Conservation (phyloP, 2,888 invertebrate species). For the Colletes collaris region DNA sequence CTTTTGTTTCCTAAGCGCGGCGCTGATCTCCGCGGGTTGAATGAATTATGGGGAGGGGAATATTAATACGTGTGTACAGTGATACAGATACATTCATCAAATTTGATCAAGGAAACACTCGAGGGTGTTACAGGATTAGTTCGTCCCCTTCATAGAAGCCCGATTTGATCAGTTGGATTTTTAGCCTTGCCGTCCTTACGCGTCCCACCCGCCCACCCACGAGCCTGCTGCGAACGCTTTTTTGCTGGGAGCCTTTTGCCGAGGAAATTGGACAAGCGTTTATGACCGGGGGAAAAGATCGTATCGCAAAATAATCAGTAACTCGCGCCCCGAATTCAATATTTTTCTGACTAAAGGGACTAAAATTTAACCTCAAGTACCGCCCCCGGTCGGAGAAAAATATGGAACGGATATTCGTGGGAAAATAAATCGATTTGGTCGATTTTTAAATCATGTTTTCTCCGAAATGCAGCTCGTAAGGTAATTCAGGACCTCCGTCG, state of each 20-base stretch:
- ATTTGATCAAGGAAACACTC: constrained; percentile 60
- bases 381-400: no score
- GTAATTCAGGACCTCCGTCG: no score
- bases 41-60: constrained; percentile 59
- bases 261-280: constrained; percentile 53
- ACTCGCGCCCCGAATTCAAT: neutral
- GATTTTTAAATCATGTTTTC: no score
- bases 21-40: constrained; percentile 55
- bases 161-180: constrained; percentile 60
- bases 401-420: no score
- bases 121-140: constrained; percentile 60
- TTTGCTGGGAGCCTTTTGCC: neutral
- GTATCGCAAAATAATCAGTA: constrained; percentile 38
- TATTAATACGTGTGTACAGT: constrained; percentile 64
- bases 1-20: constrained; percentile 58
- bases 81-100: constrained; percentile 64
- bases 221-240: constrained; percentile 7
- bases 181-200: constrained; percentile 29
- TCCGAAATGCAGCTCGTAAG: no score
- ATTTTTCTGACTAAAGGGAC: neutral
- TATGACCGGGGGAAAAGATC: constrained; percentile 41
- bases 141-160: constrained; percentile 45
- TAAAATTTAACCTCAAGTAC: neutral
- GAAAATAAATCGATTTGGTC: no score
- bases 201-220: neutral